These are phyloP conservation scores for Microctonus aethiopoides DNA, from an alignment of 2,888 invertebrate genomes.

Conservation along the genomic window DNA sequence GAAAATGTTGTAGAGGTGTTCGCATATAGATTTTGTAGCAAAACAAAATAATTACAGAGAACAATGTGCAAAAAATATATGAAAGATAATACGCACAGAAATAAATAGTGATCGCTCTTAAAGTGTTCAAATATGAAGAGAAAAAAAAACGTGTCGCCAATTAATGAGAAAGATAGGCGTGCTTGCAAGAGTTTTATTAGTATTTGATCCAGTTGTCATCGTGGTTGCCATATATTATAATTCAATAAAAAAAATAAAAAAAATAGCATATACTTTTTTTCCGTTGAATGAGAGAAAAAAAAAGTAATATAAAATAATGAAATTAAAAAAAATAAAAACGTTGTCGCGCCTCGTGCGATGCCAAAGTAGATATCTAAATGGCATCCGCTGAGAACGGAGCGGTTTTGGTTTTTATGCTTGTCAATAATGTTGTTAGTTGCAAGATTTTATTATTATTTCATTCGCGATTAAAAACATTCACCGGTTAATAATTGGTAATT, in stretches of 20 bases:
- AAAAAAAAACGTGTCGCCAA: conserved; percentile 52
- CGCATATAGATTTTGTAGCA: conserved; percentile 16
- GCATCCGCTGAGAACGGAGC: not conserved
- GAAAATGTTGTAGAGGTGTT: not conserved
- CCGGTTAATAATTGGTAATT: conserved; percentile 18
- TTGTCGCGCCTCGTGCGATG: not conserved
- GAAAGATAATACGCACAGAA: conserved; percentile 31
- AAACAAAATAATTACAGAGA: conserved; percentile 22
- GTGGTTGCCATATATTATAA: conserved; percentile 28
- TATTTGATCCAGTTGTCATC: conserved; percentile 23
- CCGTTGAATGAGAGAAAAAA: conserved; percentile 6
- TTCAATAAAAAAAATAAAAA: not conserved
- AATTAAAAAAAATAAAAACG: not conserved
- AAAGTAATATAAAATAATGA: not conserved
- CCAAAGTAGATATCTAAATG: not conserved
- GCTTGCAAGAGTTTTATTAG: conserved; percentile 32
- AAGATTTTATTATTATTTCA: conserved; percentile 38
- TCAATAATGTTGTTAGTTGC: conserved; percentile 19
- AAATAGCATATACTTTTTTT: not conserved
- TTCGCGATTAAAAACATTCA: conserved; percentile 31
- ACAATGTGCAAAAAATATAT: conserved; percentile 1
- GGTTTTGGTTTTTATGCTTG: not conserved
- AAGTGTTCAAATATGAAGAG: conserved; percentile 25
- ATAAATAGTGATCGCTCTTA: conserved; percentile 33
- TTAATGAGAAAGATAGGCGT: conserved; percentile 60